Evolutionary conservation across 2,113 vertebrate genomes (phyloP).

Genomic region (Psittacus erithacus): DNA sequence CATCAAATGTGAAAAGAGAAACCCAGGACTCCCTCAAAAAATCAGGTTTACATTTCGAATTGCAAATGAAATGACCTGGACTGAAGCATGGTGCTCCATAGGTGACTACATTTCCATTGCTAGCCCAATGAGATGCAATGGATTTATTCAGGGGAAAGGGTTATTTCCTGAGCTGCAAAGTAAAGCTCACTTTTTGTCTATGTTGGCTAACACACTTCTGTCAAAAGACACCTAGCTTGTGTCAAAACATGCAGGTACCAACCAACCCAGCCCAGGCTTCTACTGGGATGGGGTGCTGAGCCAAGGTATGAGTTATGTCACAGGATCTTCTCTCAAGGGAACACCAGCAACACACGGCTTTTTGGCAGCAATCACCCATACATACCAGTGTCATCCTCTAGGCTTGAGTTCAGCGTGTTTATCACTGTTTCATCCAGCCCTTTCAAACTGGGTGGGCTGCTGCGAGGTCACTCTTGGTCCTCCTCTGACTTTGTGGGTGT

Average conservation of each 20-base stretch:
- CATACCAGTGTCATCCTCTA: accelerated
- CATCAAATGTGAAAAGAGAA: not conserved
- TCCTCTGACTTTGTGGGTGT: not conserved
- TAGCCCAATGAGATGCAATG: accelerated
- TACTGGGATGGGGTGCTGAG: not conserved
- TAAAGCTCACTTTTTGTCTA: not conserved
- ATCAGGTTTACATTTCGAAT: not conserved
- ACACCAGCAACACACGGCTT: not conserved
- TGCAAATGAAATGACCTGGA: not conserved
- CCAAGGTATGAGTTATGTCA: not conserved
- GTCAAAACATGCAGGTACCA: not conserved
- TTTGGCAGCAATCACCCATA: not conserved
- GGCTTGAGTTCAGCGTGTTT: not conserved
- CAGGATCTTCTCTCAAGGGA: not conserved
- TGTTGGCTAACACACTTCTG: not conserved
- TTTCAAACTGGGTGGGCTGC: not conserved
- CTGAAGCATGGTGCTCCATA: not conserved
- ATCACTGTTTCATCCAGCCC: not conserved
- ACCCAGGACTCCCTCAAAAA: not conserved
- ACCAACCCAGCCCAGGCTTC: not conserved
- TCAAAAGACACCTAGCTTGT: not conserved
- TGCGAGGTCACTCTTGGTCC: not conserved
- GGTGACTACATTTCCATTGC: not conserved
- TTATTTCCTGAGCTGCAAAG: not conserved
- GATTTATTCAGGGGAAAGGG: not conserved